Evolutionary conservation across 2,888 invertebrate species (phyloP).

Genomic region (Tethea ocularis): DNA sequence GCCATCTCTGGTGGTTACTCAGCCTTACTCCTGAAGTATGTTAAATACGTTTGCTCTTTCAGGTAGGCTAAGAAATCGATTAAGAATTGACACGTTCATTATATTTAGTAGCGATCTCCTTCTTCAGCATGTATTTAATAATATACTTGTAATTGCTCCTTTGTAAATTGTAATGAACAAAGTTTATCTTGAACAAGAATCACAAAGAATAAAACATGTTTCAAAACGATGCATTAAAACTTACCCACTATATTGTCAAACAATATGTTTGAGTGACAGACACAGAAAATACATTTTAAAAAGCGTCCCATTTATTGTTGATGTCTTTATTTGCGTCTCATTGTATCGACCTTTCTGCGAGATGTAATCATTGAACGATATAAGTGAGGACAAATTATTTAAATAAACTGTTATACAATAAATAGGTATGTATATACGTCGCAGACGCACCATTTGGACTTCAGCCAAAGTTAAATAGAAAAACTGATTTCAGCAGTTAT

Average conservation of each 20-base stretch:
- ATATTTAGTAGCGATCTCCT: not conserved
- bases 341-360: slow-evolving; percentile 27
- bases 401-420: slow-evolving; percentile 5
- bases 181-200: not conserved
- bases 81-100: no score
- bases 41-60: no score
- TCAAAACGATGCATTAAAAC: not conserved
- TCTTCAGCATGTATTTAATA: not conserved
- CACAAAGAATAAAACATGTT: not conserved
- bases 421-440: slow-evolving; percentile 8
- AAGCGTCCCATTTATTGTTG: not conserved
- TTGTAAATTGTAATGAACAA: not conserved
- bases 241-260: not conserved
- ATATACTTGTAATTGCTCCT: not conserved
- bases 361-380: slow-evolving; percentile 15
- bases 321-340: slow-evolving; percentile 16
- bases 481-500: slow-evolving; percentile 21
- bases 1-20: no score
- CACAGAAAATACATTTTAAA: not conserved
- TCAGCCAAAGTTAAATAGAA: slow-evolving; percentile 39
- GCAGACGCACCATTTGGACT: slow-evolving; percentile 34
- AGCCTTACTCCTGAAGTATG: no score
- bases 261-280: not conserved
- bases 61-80: no score
- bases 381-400: slow-evolving; percentile 16